phyloP scores from a whole-genome alignment of 2,113 vertebrate species.

The Dipodomys merriami region DNA sequence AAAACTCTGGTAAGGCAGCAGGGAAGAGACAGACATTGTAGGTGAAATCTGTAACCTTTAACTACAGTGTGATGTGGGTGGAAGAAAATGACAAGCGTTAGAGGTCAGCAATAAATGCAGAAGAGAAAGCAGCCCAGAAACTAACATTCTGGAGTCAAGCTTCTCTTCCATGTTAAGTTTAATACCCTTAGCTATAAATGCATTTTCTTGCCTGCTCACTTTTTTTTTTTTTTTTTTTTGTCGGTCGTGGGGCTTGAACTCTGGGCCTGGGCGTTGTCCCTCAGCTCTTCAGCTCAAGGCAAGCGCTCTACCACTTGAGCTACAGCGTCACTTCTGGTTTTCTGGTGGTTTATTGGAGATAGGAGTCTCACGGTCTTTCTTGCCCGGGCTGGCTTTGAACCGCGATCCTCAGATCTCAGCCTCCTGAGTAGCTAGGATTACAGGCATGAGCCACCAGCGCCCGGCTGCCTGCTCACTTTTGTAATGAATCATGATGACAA shows the following conservation, averaged over 20 bases:
- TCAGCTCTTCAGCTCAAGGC: too few relatives aligned
- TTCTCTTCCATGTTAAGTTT: neutral
- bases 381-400: too few relatives aligned
- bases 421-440: too few relatives aligned
- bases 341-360: too few relatives aligned
- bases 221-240: too few relatives aligned
- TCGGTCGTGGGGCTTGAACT: too few relatives aligned
- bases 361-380: too few relatives aligned
- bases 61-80: neutral
- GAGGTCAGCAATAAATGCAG: neutral
- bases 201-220: neutral
- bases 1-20: neutral
- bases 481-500: neutral
- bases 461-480: neutral
- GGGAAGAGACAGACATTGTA: slow-evolving; percentile 13
- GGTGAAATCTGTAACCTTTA: slow-evolving; percentile 26
- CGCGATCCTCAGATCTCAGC: too few relatives aligned
- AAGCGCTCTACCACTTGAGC: too few relatives aligned
- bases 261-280: too few relatives aligned
- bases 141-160: neutral
- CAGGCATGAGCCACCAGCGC: too few relatives aligned
- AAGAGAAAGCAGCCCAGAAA: neutral
- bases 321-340: too few relatives aligned
- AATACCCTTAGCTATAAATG: neutral
- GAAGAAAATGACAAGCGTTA: slow-evolving; percentile 45